These are phyloP conservation scores for Picathartes gymnocephalus DNA, from an alignment of 2,113 vertebrate genomes.

Conservation along the genomic window DNA sequence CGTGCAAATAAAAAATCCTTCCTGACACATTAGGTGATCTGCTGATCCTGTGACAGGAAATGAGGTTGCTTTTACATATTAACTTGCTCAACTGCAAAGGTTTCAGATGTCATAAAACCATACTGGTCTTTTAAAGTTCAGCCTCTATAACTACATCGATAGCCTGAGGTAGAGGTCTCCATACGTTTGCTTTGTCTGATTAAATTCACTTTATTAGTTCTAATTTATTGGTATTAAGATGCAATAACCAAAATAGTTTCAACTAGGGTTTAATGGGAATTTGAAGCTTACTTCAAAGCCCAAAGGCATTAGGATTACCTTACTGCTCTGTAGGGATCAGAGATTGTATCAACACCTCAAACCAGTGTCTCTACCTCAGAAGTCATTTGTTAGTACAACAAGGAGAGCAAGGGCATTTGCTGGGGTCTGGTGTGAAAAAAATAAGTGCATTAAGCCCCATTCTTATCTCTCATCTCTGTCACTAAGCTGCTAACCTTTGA, in stretches of 20 bases:
- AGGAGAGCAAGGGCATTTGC: not conserved
- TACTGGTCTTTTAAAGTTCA: conserved; percentile 12
- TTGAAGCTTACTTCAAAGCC: not conserved
- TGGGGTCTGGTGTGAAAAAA: not conserved
- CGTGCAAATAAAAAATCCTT: not conserved
- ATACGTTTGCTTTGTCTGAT: not conserved
- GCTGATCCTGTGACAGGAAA: not conserved
- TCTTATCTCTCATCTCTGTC: not conserved
- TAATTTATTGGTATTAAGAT: not conserved
- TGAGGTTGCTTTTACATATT: not conserved
- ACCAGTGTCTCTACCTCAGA: not conserved
- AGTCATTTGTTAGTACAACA: not conserved
- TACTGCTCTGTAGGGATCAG: not conserved
- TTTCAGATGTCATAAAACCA: conserved; percentile 25
- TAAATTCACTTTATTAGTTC: conserved; percentile 9
- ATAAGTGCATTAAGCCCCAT: not conserved
- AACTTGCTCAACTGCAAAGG: not conserved
- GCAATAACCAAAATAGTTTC: not conserved
- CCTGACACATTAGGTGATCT: not conserved
- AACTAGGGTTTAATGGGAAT: not conserved
- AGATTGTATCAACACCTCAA: not conserved
- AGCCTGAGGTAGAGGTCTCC: not conserved
- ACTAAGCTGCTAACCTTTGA: not conserved
- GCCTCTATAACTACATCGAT: not conserved
- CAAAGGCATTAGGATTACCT: not conserved